Conservation (phyloP, 2,113 vertebrate species). For the Malurus cyaneus region DNA sequence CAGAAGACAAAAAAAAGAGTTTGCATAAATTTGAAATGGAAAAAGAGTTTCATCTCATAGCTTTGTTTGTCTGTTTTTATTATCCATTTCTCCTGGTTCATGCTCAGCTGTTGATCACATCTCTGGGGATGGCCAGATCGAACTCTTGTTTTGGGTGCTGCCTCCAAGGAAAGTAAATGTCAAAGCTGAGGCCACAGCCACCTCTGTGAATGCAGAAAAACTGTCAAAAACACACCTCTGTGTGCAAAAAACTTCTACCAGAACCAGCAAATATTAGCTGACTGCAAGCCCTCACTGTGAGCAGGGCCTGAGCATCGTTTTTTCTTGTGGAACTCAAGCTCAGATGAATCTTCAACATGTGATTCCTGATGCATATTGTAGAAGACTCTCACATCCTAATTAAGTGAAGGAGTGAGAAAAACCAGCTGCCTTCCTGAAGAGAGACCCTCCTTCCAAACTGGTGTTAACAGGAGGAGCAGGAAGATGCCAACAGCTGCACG, state of each 20-base stretch:
- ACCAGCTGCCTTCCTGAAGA: slow-evolving; percentile 56
- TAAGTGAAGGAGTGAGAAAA: slow-evolving; percentile 25
- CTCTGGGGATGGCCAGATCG: neutral
- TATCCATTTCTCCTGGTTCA: neutral
- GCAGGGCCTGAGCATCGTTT: neutral
- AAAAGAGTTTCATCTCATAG: neutral
- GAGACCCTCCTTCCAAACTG: neutral
- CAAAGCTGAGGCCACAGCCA: neutral
- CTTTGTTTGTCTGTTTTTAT: neutral
- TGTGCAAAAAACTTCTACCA: neutral
- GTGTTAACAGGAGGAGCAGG: neutral
- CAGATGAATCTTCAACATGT: neutral
- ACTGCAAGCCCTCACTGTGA: neutral
- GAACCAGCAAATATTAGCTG: neutral
- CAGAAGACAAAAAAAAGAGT: neutral
- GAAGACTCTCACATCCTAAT: neutral
- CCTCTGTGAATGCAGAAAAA: neutral
- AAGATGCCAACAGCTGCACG: slow-evolving; percentile 56
- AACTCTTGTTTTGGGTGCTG: neutral
- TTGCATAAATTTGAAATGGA: neutral
- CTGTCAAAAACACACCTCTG: neutral
- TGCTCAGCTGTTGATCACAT: neutral
- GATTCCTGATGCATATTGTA: neutral
- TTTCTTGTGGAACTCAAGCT: neutral
- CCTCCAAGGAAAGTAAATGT: neutral